Conservation (phyloP, 37 sponge, comb jelly and placozoan species). For the Chondrosia reniformis region DNA sequence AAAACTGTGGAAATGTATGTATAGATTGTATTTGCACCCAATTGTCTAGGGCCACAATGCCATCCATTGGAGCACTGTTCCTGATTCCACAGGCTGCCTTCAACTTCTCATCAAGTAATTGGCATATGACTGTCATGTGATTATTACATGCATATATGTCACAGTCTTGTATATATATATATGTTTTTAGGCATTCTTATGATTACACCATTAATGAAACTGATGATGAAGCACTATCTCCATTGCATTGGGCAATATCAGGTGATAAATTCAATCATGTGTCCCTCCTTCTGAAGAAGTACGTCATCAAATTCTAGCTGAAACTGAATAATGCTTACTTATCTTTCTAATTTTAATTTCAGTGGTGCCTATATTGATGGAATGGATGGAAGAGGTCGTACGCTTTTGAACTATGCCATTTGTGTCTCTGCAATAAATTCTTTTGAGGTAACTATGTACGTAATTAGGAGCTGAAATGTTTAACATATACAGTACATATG, state of each 20-base stretch:
- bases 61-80: constrained; percentile 57
- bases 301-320: background rate
- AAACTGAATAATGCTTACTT: background rate
- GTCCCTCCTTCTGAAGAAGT: background rate
- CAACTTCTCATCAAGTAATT: constrained; percentile 44
- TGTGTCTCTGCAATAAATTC: constrained; percentile 12
- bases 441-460: constrained; percentile 11
- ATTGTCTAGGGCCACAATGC: constrained; percentile 57
- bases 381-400: constrained; percentile 5
- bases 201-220: constrained; percentile 20
- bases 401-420: constrained; percentile 8
- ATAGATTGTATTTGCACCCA: no score
- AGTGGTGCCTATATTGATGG: background rate
- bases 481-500: background rate
- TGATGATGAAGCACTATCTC: constrained; percentile 46
- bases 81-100: constrained; percentile 28
- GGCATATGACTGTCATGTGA: background rate
- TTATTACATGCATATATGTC: background rate
- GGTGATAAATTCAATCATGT: constrained; percentile 4
- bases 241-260: constrained; percentile 72
- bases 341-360: background rate
- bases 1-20: no score
- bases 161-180: background rate
- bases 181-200: background rate
- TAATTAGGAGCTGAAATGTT: background rate